A percentile compares a stretch with the other conserved stretches of the same genome.
phyloP scores from a whole-genome alignment of 2,888 invertebrate genomes.

The Eilema sororculum region DNA sequence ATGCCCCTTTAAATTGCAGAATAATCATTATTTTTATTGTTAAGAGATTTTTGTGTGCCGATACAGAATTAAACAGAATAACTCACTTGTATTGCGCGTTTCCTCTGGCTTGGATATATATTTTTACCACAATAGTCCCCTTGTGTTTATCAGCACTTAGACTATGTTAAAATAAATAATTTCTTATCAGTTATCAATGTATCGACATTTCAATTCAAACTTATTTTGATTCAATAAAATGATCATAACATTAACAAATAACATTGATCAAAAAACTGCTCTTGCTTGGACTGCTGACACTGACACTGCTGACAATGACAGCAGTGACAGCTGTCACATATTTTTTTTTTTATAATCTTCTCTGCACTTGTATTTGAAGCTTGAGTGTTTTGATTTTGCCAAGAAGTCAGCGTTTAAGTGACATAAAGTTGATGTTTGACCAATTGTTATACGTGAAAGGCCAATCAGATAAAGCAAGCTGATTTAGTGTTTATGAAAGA shows the following conservation, averaged over 20 bases:
- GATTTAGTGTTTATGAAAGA: too few species aligned
- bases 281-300: too few species aligned
- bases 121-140: neutral
- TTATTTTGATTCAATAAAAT: neutral
- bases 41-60: neutral
- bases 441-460: too few species aligned
- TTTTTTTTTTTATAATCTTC: too few species aligned
- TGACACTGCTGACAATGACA: too few species aligned
- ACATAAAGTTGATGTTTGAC: too few species aligned
- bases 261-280: neutral
- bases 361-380: too few species aligned
- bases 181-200: constrained; percentile 8
- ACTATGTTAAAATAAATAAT: constrained; percentile 30
- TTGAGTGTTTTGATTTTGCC: too few species aligned
- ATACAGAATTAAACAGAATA: neutral
- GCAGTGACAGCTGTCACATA: too few species aligned
- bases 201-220: neutral
- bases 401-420: too few species aligned
- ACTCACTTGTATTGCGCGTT: constrained; percentile 17
- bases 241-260: neutral
- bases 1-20: neutral
- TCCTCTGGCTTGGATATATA: neutral
- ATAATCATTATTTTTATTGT: neutral
- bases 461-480: too few species aligned
- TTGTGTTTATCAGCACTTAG: constrained; percentile 19